Percentiles rank a stretch among this genome's conserved stretches.
Evolutionary conservation across 2,797 vertebrate species (phyloP).

Genomic region (Hypotaenidia philippensis): DNA sequence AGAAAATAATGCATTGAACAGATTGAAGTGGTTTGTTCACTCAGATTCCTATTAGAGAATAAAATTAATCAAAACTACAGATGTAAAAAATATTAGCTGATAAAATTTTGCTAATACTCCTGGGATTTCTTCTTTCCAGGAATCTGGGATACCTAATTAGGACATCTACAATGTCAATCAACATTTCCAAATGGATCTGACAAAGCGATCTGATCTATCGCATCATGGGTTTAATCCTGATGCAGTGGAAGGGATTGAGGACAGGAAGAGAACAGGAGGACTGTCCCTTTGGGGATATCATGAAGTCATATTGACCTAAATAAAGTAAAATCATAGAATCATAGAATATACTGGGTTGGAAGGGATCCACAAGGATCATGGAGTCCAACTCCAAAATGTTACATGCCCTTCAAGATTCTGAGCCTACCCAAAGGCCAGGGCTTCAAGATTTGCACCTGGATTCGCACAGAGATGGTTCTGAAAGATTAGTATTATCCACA

Average conservation of each 20-base stretch:
- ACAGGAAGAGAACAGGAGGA: background rate
- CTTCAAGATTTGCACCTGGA: background rate
- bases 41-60: background rate
- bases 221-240: background rate
- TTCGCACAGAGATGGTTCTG: background rate
- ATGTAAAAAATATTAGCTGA: background rate
- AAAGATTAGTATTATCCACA: background rate
- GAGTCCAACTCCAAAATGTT: background rate
- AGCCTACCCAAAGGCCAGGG: background rate
- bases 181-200: background rate
- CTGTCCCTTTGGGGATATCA: background rate
- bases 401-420: background rate
- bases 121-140: background rate
- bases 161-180: background rate
- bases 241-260: fast-evolving
- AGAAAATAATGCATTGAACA: background rate
- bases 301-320: background rate
- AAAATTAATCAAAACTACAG: background rate
- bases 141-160: too few relatives aligned
- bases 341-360: too few relatives aligned
- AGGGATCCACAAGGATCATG: too few relatives aligned
- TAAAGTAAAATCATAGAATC: too few relatives aligned
- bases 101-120: background rate
- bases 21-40: background rate
- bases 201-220: background rate